Evolutionary conservation across 2,797 vertebrate species (phyloP).

Genomic region (Argentina silus): DNA sequence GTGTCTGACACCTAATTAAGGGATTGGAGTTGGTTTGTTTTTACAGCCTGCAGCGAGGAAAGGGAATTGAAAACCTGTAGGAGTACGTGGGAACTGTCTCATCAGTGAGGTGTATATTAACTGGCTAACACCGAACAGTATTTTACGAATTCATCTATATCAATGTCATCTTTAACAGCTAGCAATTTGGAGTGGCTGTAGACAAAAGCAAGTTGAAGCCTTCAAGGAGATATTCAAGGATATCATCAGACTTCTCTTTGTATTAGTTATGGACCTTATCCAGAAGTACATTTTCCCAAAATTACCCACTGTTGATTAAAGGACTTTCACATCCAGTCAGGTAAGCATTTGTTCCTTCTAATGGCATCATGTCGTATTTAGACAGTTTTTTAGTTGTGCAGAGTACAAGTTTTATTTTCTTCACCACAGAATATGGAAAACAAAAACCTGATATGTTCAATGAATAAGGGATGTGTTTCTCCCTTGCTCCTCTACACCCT

Average conservation of each 20-base stretch:
- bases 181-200: conserved; percentile 38
- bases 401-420: neutral
- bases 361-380: neutral
- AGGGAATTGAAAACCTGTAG: conserved; percentile 67
- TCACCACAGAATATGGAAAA: neutral
- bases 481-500: conserved; percentile 32
- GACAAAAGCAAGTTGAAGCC: conserved; percentile 31
- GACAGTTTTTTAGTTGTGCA: neutral
- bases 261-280: conserved; percentile 33
- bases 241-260: conserved; percentile 21
- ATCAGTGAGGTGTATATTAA: conserved; percentile 65
- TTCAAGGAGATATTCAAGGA: conserved; percentile 30
- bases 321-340: neutral
- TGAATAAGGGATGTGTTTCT: conserved; percentile 8
- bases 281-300: conserved; percentile 50
- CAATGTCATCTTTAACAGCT: conserved; percentile 50
- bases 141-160: conserved; percentile 45
- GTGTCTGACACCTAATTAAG: conserved; percentile 81
- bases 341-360: neutral
- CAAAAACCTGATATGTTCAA: conserved; percentile 3
- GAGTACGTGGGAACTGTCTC: conserved; percentile 63
- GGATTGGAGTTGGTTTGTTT: conserved; percentile 64
- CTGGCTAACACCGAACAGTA: conserved; percentile 40
- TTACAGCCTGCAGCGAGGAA: conserved; percentile 56
- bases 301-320: conserved; percentile 45